Conservation (phyloP, 2,888 invertebrate species). For the Troides helena region DNA sequence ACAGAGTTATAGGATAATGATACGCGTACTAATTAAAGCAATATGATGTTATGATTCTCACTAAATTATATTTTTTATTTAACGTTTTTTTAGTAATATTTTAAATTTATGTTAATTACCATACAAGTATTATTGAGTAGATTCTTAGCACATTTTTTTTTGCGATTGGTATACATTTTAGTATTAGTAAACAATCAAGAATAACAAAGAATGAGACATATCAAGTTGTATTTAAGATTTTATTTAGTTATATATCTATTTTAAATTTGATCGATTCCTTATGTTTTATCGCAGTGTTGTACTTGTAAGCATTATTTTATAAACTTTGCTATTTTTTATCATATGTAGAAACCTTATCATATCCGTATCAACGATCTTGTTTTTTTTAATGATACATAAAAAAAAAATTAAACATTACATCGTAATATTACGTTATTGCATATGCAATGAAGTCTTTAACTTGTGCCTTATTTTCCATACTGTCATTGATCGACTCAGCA, state of each 20-base stretch:
- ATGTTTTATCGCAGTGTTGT: too few relatives aligned
- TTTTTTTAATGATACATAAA: too few relatives aligned
- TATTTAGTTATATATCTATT: conserved; percentile 29
- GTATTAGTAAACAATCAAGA: conserved; percentile 57
- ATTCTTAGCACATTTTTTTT: conserved; percentile 21
- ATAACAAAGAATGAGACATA: conserved; percentile 74
- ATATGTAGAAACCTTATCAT: too few relatives aligned
- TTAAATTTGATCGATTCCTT: neutral
- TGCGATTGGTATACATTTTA: conserved; percentile 29
- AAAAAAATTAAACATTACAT: too few relatives aligned
- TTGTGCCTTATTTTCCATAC: too few relatives aligned
- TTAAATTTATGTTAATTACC: conserved; percentile 25
- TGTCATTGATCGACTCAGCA: too few relatives aligned
- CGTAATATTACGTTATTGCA: too few relatives aligned
- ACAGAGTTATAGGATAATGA: too few relatives aligned
- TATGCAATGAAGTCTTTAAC: too few relatives aligned
- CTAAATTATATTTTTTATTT: conserved; percentile 1
- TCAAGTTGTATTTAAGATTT: conserved; percentile 50
- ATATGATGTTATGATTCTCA: conserved; percentile 24
- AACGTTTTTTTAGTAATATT: neutral
- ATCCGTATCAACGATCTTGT: too few relatives aligned
- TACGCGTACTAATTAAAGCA: neutral
- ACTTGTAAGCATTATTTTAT: too few relatives aligned
- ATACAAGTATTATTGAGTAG: conserved; percentile 28
- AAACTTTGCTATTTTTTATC: too few relatives aligned